These are phyloP conservation scores for Carcina quercana DNA, from an alignment of 2,888 invertebrate species.

Conservation along the genomic window DNA sequence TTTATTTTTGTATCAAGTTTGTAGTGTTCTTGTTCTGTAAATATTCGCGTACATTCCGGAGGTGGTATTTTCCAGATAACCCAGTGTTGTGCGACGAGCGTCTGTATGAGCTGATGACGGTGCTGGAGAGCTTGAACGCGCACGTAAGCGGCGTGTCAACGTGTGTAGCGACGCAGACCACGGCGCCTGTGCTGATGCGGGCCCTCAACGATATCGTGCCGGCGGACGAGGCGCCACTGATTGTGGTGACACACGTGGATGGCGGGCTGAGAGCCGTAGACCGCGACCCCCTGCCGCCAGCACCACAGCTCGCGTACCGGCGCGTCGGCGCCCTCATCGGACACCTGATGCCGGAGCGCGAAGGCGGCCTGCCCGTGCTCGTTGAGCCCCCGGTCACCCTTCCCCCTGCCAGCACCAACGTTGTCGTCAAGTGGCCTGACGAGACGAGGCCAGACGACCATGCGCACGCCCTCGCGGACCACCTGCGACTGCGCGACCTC, in stretches of 20 bases:
- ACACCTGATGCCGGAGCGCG: conserved; percentile 50
- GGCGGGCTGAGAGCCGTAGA: conserved; percentile 25
- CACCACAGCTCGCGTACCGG: conserved; percentile 41
- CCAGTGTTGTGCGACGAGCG: conserved; percentile 86
- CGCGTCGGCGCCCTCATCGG: conserved; percentile 55
- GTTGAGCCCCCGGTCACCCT: conserved; percentile 63
- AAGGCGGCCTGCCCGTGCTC: conserved; percentile 49
- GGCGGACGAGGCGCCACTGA: conserved; percentile 36
- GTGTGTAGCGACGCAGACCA: conserved; percentile 54
- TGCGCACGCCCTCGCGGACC: conserved; percentile 46
- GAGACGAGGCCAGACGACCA: conserved; percentile 32
- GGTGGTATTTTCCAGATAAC: conserved; percentile 75
- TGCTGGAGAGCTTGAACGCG: conserved; percentile 82
- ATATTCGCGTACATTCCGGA: too few relatives aligned
- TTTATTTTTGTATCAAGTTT: not conserved
- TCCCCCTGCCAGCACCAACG: conserved; percentile 44
- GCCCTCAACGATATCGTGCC: conserved; percentile 54
- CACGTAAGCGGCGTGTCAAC: conserved; percentile 80
- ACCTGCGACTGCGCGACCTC: conserved; percentile 49
- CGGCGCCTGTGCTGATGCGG: conserved; percentile 45
- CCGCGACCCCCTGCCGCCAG: conserved; percentile 25
- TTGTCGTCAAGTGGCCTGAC: conserved; percentile 62
- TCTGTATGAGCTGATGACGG: conserved; percentile 79
- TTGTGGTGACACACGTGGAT: conserved; percentile 43
- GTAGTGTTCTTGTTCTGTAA: not conserved